Base-by-base conservation (phyloP, 2,113 vertebrate genomes). In the Ornithorhynchus anatinus region DNA sequence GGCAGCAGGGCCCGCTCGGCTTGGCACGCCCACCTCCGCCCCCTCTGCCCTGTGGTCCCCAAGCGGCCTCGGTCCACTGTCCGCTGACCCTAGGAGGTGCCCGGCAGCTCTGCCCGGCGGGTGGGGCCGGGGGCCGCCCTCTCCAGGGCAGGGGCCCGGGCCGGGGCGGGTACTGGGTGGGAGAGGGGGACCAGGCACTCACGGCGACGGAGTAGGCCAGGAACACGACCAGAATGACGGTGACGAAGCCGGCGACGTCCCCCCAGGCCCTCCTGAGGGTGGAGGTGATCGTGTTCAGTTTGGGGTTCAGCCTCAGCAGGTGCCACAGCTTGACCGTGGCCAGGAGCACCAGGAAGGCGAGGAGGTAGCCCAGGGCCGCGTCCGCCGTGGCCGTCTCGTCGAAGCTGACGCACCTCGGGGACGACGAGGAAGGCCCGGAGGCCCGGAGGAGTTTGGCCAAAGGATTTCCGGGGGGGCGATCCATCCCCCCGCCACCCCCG, bases 301-400 rank as follows among this genome's bases (percentile, higher is more conserved):
- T 97, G 42, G 96, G 95, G 80, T 99, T 99, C 78, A 99, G 84
- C 80, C 97, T 94, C 87, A 99, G 88, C 70, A 99, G 94, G 73
- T 97, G 96, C 97, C 97, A 98, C 72, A 98, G 88, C 82, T 99
- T 99, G 79, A 97, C 85, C 3, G 96, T 98, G 71, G 96, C 94
- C 75, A 98, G 90, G 50, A 99, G 92, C 54, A 99, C 96, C 69
- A 99, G 86, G 88, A 99, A 96, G 3, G 97, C 97, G 48, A 98
- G 94, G 75, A 98, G 88, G 89, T 98, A 98, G 51, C 97, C 97
- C 57, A 99, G 93, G 60, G 91, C 92, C 22, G 95, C 92, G 20
- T 98, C 96, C 0, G 95, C 94, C 38, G 86, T 90, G 1, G 95
- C 97, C 1, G 96, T 97, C 86, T 98, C 95, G 40, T 95, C 92